Evolutionary conservation across 1,140 invertebrate species (phyloP), one percentile per base, ranked within the genome.

Genomic region (Drosophila suzukii): DNA sequence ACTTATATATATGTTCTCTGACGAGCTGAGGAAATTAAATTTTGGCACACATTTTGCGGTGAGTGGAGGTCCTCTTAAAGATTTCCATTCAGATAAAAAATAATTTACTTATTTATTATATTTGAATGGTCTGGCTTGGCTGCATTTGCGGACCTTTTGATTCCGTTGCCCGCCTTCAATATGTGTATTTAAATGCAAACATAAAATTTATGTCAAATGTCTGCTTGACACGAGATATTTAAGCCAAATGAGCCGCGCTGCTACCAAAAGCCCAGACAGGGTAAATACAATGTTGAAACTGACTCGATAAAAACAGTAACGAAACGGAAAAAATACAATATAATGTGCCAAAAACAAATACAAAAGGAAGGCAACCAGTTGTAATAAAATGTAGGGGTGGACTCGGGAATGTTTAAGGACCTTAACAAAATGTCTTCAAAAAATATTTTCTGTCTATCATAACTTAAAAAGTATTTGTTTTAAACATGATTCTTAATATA

Each of bases 171-270:
- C 41, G 44, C 57, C 50, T 47, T 36, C 50, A 74, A 51, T 54
- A 75, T 56, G 43, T 79, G 70, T 91, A 91, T 91, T 91, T 89
- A 91, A 91, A 91, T 84, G 88, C 89, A 91, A 91, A 91, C 88
- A 91, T 89, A 76, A 89, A 91, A 91, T 91, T 91, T 80, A 89
- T 91, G 89, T 91, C 89, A 91, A 91, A 91, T 91, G 89, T 89
- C 81, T 83, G 78, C 71, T 91, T 91, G 89, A 80, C 89, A 91
- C 84, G 89, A 89, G 88, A 91, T 89, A 89, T 91, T 91, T 89
- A 88, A 88, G 83, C 71, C 82, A 85, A 86, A 85, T 86, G 82
- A 75, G 67, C 66, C 81, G 32, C 51, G 51, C 53, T 15, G 51
- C 66, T 15, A 34, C 46, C 61, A 62, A 41, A 38, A 57, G 53